Percentiles rank a stretch among this genome's conserved stretches.
phyloP scores from a whole-genome alignment of 2,797 vertebrate species.

The Diglossa cyanea region DNA sequence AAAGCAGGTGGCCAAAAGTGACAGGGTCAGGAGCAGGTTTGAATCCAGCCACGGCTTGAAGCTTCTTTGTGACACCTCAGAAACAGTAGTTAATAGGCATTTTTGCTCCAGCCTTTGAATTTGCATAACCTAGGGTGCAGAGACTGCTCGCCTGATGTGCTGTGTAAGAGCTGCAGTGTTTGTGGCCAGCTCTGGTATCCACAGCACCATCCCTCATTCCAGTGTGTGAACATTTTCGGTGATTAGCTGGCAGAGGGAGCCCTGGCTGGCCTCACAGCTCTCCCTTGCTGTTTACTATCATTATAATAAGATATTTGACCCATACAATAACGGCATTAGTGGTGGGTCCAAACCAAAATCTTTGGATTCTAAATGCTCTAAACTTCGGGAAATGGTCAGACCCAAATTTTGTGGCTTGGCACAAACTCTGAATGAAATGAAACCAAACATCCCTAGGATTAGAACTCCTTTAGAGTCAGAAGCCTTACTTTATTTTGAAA shows the following conservation, averaged over 20 bases:
- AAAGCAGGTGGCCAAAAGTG: not conserved
- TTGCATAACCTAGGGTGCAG: not conserved
- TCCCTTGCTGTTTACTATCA: conserved; percentile 30
- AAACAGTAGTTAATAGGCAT: not conserved
- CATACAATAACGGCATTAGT: conserved; percentile 24
- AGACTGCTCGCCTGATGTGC: not conserved
- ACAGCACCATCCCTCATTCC: not conserved
- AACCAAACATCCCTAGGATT: conserved; percentile 20
- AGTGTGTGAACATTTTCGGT: conserved; percentile 15
- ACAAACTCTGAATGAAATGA: not conserved
- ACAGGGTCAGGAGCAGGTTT: not conserved
- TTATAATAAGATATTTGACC: conserved; percentile 51
- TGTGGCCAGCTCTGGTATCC: conserved; percentile 31
- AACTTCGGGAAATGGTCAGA: conserved; percentile 43
- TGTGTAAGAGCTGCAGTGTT: not conserved
- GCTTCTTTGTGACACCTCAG: not conserved
- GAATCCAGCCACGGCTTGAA: not conserved
- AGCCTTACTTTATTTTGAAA: not conserved
- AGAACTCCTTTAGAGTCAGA: not conserved
- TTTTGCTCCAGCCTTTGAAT: not conserved
- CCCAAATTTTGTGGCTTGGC: conserved; percentile 54
- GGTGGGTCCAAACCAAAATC: conserved; percentile 11
- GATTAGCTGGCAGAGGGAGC: conserved; percentile 51
- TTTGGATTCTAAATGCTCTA: conserved; percentile 6
- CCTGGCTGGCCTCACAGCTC: conserved; percentile 6